Base-by-base conservation (phyloP, 2,888 invertebrate genomes). In the Drosophila parthenogenetica region DNA sequence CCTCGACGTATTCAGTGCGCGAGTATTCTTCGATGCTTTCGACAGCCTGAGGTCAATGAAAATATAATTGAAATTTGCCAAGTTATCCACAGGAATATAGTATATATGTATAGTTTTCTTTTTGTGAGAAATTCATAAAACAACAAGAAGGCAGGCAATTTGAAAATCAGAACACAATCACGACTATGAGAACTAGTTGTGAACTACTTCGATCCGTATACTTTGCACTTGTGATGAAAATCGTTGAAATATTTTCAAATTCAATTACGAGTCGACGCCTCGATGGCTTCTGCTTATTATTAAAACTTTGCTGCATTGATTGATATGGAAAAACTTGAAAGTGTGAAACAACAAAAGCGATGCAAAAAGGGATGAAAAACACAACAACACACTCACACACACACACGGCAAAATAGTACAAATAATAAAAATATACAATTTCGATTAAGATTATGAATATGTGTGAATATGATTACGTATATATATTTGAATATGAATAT, bases 21-120 rank as follows among this genome's bases (percentile, higher is more conserved):
- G 86, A 77, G 64, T 89, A 90, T 89, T 92, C 89, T 78, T 92
- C 92, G 84, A 91, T 87, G 79, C 89, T 92, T 87, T 92, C 92
- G 86, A 92, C 92, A 88, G 92, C 92, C 92, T 92, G 86, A 73
- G 89, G 78, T 81, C 75, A 86, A 87, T 80, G 69, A 77, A 78
- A 83, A 81, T 73, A 63, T 69, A 69, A 87, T 79, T 72, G 51
- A 69, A 83, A 81, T 73, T 75, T 60, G 17, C 54, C 58, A 68
- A 68, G 13, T 62, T 69, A 59, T 67, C n/a, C 35, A 63, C 50
- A n/a, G 8, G 68, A 35, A 40, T 50, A 50, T 42, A 48, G 29
- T 54, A 46, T 45, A 55, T 1, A 39, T 22, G 46, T 16, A 46
- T 54, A 39, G 42, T 40, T 59, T 72, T 68, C 54, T 62, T 60